Conservation (phyloP, 2,888 invertebrate genomes). For the Callosobruchus maculatus region DNA sequence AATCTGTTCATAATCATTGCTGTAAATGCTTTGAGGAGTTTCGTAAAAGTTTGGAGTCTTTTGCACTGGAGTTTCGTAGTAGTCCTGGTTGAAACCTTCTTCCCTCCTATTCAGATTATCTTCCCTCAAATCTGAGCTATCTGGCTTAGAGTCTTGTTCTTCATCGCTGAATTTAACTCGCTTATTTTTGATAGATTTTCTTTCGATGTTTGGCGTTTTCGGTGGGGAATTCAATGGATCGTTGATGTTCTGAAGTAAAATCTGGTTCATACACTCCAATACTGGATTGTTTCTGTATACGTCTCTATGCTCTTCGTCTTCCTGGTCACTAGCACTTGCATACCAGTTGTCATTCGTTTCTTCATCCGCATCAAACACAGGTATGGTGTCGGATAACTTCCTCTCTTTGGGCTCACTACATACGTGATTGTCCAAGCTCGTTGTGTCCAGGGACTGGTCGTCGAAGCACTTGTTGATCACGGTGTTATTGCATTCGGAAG, state of each 20-base stretch:
- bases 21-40: constrained; percentile 68
- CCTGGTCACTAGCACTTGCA: constrained; percentile 73
- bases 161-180: constrained; percentile 48
- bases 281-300: constrained; percentile 79
- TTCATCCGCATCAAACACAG: constrained; percentile 47
- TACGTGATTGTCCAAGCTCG: constrained; percentile 2
- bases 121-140: constrained; percentile 21
- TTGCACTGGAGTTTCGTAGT: constrained; percentile 49
- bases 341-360: constrained; percentile 72
- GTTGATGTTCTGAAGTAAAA: constrained; percentile 69
- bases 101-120: constrained; percentile 26
- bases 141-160: constrained; percentile 23
- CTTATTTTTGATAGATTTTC: constrained; percentile 40
- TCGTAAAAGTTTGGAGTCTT: constrained; percentile 57
- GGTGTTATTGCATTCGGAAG: constrained; percentile 52
- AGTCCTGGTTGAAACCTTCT: constrained; percentile 30
- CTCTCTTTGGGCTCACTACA: constrained; percentile 13
- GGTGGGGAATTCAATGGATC: constrained; percentile 48
- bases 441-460: background rate
- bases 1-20: constrained; percentile 72
- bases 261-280: constrained; percentile 82
- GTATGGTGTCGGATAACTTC: constrained; percentile 50
- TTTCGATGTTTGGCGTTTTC: constrained; percentile 45
- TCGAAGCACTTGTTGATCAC: constrained; percentile 27
- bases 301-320: constrained; percentile 65